A percentile compares a stretch with the other conserved stretches of the same genome.
Conservation (phyloP, 2,888 invertebrate species). For the Pristionchus entomophagus region DNA sequence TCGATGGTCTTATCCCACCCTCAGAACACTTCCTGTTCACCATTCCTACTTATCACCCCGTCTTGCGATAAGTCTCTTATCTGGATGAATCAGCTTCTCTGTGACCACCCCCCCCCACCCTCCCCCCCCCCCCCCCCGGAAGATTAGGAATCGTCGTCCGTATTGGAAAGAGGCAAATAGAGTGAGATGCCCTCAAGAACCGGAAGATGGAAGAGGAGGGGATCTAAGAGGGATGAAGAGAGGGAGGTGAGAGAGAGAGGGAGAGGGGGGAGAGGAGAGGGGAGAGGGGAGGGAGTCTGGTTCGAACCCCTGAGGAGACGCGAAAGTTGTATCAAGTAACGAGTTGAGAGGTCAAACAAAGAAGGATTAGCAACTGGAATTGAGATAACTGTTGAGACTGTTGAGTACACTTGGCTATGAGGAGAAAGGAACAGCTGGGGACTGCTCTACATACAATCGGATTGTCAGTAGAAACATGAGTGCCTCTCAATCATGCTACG, state of each 20-base stretch:
- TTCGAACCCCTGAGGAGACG: slow-evolving; percentile 18
- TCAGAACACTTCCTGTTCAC: slow-evolving; percentile 31
- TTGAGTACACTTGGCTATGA: neutral
- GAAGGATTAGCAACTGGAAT: slow-evolving; percentile 30
- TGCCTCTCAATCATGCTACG: neutral
- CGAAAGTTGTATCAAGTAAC: slow-evolving; percentile 37
- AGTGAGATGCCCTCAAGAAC: slow-evolving; percentile 10
- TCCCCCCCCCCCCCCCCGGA: neutral
- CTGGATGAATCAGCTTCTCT: slow-evolving; percentile 8
- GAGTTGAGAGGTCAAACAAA: slow-evolving; percentile 32
- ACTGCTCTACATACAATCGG: neutral
- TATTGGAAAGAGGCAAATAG: neutral
- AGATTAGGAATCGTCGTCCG: slow-evolving; percentile 20
- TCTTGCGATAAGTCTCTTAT: slow-evolving; percentile 26
- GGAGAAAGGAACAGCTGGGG: neutral
- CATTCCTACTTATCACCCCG: neutral
- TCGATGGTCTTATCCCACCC: no score
- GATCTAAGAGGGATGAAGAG: slow-evolving; percentile 8
- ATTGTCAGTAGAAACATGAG: neutral
- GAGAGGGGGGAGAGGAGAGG: neutral
- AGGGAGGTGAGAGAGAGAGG: neutral
- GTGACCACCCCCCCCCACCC: neutral
- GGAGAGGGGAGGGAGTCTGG: neutral
- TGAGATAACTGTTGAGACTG: slow-evolving; percentile 33
- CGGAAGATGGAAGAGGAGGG: slow-evolving; percentile 16